Evolutionary conservation across 2,888 invertebrate genomes (phyloP).

Genomic region (Oxytorus armatus): DNA sequence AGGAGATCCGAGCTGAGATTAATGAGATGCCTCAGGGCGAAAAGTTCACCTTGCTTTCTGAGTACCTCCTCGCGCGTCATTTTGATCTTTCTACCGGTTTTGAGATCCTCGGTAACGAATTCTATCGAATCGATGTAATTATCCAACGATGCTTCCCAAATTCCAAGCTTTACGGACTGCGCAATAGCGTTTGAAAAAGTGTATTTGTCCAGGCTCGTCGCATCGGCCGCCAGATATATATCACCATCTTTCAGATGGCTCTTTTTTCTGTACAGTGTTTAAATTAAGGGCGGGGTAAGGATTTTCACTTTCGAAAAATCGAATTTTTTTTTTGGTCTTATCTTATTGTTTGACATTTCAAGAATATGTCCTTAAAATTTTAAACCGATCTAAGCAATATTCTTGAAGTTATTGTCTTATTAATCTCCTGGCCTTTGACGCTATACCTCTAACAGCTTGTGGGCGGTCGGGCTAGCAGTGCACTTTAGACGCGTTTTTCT

Average conservation of each 20-base stretch:
- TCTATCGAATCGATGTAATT: conserved; percentile 93
- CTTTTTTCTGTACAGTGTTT: conserved; percentile 78
- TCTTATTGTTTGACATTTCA: no score
- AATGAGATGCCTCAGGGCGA: conserved; percentile 94
- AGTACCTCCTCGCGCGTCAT: conserved; percentile 90
- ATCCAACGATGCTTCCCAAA: conserved; percentile 96
- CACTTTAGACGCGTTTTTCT: no score
- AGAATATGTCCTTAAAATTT: no score
- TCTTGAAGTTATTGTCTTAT: no score
- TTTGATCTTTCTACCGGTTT: conserved; percentile 89
- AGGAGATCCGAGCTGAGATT: conserved; percentile 97
- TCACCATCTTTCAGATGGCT: conserved; percentile 84
- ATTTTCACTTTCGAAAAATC: no score
- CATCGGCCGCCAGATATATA: conserved; percentile 86
- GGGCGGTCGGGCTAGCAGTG: no score
- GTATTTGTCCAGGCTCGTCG: conserved; percentile 92
- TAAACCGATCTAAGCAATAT: no score
- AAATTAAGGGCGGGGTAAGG: background rate
- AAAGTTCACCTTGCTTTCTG: conserved; percentile 94
- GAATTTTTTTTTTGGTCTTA: no score
- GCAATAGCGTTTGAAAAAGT: conserved; percentile 98
- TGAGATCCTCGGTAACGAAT: conserved; percentile 91
- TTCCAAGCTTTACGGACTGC: conserved; percentile 96
- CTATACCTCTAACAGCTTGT: no score
- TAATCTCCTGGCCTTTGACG: no score